Percentiles rank a stretch among this genome's conserved stretches.
Conservation (phyloP, 37 sponge, comb jelly and placozoan species). For the Beroe ovata region DNA sequence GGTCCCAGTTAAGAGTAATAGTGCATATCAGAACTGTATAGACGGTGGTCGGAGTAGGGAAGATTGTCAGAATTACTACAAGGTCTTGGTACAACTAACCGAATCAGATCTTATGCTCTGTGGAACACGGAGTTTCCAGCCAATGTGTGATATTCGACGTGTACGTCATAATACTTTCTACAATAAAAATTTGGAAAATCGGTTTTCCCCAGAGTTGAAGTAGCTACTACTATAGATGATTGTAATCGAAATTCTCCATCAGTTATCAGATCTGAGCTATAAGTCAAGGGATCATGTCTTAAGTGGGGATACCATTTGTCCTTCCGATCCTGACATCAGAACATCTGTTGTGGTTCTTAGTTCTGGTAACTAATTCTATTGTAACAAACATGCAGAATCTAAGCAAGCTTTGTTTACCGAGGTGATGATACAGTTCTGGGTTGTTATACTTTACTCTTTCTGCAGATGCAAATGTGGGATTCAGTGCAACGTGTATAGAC, state of each 20-base stretch:
- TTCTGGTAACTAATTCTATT: conserved; percentile 19
- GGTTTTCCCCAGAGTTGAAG: too few species aligned
- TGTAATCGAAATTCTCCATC: background rate
- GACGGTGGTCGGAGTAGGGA: conserved; percentile 11
- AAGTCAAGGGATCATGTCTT: conserved; percentile 15
- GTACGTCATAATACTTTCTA: background rate
- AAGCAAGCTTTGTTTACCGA: too few species aligned
- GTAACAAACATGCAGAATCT: too few species aligned
- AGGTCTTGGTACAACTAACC: conserved; percentile 9
- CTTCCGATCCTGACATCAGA: conserved; percentile 28
- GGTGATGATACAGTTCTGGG: too few species aligned
- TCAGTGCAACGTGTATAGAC: conserved; percentile 46
- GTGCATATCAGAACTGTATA: conserved; percentile 48
- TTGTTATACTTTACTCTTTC: too few species aligned
- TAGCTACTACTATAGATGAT: too few species aligned
- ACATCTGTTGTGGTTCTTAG: conserved; percentile 2
- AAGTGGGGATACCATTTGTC: conserved; percentile 20
- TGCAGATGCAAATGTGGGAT: conserved; percentile 4
- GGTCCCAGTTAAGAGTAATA: conserved; percentile 31
- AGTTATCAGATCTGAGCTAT: conserved; percentile 29
- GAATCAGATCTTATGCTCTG: conserved; percentile 38
- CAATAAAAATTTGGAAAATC: background rate
- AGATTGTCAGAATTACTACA: conserved; percentile 51
- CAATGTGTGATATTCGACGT: conserved; percentile 41
- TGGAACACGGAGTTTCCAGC: conserved; percentile 19